phyloP scores from a whole-genome alignment of 2,113 vertebrate genomes.

The Heterotis niloticus region DNA sequence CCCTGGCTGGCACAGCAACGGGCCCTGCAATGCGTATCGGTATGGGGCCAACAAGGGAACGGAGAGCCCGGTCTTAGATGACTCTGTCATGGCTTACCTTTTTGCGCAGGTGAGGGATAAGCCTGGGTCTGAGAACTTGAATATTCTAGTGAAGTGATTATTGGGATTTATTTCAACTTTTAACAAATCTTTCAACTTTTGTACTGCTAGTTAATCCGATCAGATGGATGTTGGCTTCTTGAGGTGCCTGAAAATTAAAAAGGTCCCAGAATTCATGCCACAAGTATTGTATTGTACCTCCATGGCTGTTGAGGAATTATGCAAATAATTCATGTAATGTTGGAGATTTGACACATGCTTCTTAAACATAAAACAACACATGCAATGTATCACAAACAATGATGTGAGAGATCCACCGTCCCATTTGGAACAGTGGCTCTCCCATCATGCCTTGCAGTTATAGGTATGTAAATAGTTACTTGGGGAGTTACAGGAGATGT shows the following conservation, averaged over 20 bases:
- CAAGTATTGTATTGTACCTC: not conserved
- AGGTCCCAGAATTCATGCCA: not conserved
- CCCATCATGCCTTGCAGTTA: no score
- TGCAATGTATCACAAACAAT: no score
- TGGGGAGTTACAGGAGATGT: no score
- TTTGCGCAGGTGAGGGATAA: conserved; percentile 80
- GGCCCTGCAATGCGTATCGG: conserved; percentile 73
- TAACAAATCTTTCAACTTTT: not conserved
- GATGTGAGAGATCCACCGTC: no score
- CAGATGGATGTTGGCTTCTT: no score
- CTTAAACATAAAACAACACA: no score
- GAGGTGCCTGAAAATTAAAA: no score
- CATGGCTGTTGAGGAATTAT: not conserved
- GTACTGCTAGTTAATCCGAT: no score
- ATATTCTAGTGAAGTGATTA: not conserved
- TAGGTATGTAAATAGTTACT: no score
- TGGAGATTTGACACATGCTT: no score
- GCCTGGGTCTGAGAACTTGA: not conserved
- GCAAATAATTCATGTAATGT: no score
- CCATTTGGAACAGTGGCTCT: no score
- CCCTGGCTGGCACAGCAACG: conserved; percentile 83
- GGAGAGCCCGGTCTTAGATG: conserved; percentile 85
- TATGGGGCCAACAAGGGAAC: conserved; percentile 75
- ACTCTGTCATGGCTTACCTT: conserved; percentile 82
- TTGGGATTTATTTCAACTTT: not conserved